phyloP scores from a whole-genome alignment of 2,888 invertebrate species.

The Caenorhabditis uteleia region DNA sequence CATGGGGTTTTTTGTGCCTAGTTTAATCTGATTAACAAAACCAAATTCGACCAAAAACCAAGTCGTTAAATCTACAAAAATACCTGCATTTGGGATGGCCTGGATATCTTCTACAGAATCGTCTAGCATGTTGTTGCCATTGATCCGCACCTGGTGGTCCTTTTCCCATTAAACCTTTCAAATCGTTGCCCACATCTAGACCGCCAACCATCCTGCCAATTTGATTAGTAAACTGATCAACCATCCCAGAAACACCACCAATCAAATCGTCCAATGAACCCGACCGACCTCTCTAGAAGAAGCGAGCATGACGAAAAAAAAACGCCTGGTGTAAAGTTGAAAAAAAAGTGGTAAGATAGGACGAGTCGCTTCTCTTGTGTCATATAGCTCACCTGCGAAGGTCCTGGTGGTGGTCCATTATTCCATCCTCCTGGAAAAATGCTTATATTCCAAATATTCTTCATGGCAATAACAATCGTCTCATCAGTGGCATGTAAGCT shows the following conservation, averaged over 20 bases:
- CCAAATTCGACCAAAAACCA: no score
- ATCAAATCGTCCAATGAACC: conserved; percentile 21
- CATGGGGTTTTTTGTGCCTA: conserved; percentile 11
- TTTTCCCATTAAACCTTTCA: conserved; percentile 20
- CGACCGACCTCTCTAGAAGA: conserved; percentile 11
- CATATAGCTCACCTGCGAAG: not conserved
- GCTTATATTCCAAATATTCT: not conserved
- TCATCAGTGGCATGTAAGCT: no score
- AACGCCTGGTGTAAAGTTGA: not conserved
- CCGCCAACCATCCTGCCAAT: conserved; percentile 22
- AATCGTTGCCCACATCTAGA: conserved; percentile 28
- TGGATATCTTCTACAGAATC: conserved; percentile 47
- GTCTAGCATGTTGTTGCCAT: conserved; percentile 40
- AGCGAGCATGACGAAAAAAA: no score
- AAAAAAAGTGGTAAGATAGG: not conserved
- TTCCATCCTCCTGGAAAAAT: conserved; percentile 13
- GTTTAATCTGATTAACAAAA: conserved; percentile 12
- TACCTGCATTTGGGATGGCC: conserved; percentile 51
- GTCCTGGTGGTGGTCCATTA: conserved; percentile 11
- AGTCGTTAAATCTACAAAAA: not conserved
- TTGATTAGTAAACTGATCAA: conserved; percentile 14
- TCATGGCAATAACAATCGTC: no score
- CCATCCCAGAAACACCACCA: conserved; percentile 19
- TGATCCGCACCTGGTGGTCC: conserved; percentile 33
- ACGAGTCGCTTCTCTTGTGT: no score